Evolutionary conservation across 1,140 invertebrate genomes (phyloP).

Genomic region (Lasioglossum albipes): DNA sequence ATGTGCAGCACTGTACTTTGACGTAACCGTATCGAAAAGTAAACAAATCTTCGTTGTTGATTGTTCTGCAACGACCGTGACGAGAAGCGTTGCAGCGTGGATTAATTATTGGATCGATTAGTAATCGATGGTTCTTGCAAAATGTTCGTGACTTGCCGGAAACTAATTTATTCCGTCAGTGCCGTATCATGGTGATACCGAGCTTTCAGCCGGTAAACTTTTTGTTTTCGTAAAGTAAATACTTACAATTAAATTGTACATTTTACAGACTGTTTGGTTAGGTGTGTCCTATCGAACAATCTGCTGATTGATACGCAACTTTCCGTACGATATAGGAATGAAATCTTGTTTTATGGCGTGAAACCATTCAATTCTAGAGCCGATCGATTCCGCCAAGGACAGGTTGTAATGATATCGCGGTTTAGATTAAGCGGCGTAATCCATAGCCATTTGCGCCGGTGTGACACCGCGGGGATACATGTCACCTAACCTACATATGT

Average conservation of each 20-base stretch:
- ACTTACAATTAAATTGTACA: too few species aligned
- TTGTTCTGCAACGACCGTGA: not conserved
- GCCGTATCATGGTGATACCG: too few species aligned
- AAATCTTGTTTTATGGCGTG: slow-evolving; percentile 32
- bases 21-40: not conserved
- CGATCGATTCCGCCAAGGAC: slow-evolving; percentile 42
- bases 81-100: not conserved
- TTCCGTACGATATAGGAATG: slow-evolving; percentile 1
- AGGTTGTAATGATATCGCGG: not conserved
- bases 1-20: not conserved
- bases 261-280: too few species aligned
- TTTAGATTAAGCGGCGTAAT: slow-evolving; percentile 7
- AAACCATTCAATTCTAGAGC: slow-evolving; percentile 40
- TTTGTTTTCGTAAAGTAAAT: too few species aligned
- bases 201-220: too few species aligned
- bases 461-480: not conserved
- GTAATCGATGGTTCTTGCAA: too few species aligned
- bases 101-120: not conserved
- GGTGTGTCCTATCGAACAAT: not conserved
- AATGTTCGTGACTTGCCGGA: too few species aligned
- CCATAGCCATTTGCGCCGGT: not conserved
- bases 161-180: too few species aligned
- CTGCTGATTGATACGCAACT: not conserved
- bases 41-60: not conserved
- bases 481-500: not conserved